Conservation (phyloP, 2,797 vertebrate species). For the Dicrostonyx torquatus region DNA sequence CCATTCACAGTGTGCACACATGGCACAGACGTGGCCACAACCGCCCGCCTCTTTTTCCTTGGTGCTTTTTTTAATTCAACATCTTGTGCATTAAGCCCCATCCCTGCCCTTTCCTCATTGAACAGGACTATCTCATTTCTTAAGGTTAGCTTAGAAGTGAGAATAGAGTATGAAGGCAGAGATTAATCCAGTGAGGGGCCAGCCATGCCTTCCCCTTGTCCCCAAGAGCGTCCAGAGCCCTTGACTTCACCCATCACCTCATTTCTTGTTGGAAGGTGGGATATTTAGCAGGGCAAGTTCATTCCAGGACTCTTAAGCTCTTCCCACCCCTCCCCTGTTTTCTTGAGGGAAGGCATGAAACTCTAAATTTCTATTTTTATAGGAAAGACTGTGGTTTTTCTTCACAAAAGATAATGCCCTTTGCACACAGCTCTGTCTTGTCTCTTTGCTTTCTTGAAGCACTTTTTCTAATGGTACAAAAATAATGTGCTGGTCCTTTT, state of each 20-base stretch:
- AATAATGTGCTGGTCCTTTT: neutral
- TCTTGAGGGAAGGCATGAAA: neutral
- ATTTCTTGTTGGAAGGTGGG: slow-evolving; percentile 21
- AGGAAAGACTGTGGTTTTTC: neutral
- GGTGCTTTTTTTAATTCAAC: neutral
- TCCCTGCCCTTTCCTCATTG: slow-evolving; percentile 7
- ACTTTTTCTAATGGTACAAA: neutral
- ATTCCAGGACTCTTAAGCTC: neutral
- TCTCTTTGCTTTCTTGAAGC: neutral
- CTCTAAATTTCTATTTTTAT: slow-evolving; percentile 1
- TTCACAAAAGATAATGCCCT: neutral
- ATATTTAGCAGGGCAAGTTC: slow-evolving; percentile 18
- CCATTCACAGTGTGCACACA: neutral
- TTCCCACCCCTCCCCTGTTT: neutral
- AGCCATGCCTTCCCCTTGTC: neutral
- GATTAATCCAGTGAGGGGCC: neutral
- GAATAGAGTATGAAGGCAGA: neutral
- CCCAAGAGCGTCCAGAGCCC: neutral
- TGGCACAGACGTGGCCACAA: neutral
- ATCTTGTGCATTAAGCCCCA: neutral
- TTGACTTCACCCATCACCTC: neutral
- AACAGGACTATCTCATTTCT: neutral
- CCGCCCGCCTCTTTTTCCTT: neutral
- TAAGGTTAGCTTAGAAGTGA: neutral
- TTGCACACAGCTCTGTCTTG: neutral